Evolutionary conservation across 2,113 vertebrate species (phyloP).

Genomic region (Cinclus cinclus): DNA sequence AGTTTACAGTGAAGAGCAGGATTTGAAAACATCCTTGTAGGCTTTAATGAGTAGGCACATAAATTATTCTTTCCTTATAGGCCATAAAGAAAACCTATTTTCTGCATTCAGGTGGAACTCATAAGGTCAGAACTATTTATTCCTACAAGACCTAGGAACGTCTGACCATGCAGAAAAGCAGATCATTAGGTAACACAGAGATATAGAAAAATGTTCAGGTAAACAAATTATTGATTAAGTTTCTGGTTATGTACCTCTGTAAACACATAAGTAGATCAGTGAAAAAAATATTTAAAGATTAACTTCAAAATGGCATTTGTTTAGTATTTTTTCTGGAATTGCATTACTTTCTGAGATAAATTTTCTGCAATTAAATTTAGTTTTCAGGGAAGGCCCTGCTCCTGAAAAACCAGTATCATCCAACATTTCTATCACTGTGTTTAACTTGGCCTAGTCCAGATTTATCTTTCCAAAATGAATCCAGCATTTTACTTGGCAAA

Average conservation of each 20-base stretch:
- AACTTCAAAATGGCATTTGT: background rate
- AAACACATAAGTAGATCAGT: background rate
- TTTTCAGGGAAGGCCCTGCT: background rate
- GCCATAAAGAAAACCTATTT: background rate
- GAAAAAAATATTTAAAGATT: background rate
- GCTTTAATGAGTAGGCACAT: background rate
- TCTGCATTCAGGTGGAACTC: background rate
- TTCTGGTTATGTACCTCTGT: background rate
- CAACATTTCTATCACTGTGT: background rate
- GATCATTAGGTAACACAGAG: background rate
- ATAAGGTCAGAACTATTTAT: background rate
- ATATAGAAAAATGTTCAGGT: background rate
- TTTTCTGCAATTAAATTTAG: background rate
- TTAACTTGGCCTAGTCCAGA: conserved; percentile 8
- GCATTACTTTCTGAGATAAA: background rate
- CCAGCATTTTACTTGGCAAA: background rate
- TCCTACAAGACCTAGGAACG: background rate
- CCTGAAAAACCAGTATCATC: background rate
- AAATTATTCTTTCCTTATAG: background rate
- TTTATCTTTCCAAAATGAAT: background rate
- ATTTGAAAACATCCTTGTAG: background rate
- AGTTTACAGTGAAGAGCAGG: background rate
- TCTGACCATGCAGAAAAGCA: background rate
- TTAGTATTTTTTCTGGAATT: conserved; percentile 4
- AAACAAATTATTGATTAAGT: background rate